These are phyloP conservation scores for Drosophila burlai DNA, from an alignment of 1,140 invertebrate species.

Conservation along the genomic window DNA sequence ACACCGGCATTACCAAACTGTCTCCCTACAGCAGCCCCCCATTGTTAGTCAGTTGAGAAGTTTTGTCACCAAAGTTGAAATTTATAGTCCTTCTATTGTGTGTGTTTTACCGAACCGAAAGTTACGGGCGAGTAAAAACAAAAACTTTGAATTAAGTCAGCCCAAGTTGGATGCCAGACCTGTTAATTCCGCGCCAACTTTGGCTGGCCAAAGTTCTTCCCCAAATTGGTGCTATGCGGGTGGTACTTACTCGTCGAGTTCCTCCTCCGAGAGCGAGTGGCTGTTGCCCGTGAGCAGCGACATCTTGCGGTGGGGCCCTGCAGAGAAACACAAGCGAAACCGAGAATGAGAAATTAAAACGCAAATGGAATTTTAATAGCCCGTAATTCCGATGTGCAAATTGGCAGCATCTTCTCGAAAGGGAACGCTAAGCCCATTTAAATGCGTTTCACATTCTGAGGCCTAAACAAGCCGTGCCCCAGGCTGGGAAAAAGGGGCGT, in stretches of 20 bases:
- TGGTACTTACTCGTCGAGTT: constrained; percentile 86
- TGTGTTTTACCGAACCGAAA: constrained; percentile 3
- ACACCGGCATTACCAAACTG: constrained; percentile 10
- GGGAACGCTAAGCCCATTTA: constrained; percentile 38
- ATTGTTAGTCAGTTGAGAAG: constrained; percentile 32
- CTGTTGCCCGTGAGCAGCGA: constrained; percentile 72
- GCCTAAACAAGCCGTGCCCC: constrained; percentile 27
- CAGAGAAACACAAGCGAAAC: constrained; percentile 15
- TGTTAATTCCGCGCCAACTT: constrained; percentile 34
- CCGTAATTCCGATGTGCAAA: constrained; percentile 31
- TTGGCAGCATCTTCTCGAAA: constrained; percentile 38
- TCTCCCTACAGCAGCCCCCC: neutral
- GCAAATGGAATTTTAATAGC: constrained; percentile 50
- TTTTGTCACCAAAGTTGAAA: constrained; percentile 39
- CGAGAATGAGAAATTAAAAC: constrained; percentile 38
- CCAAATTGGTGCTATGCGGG: constrained; percentile 11
- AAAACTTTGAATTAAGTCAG: constrained; percentile 36
- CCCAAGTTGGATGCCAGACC: constrained; percentile 41
- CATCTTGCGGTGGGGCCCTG: constrained; percentile 65
- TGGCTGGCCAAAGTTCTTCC: neutral
- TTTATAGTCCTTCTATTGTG: constrained; percentile 19
- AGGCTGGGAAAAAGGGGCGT: neutral
- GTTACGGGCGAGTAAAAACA: constrained; percentile 10
- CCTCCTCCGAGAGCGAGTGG: constrained; percentile 86
- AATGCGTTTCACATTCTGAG: constrained; percentile 28